Conservation (phyloP, 1,140 invertebrate genomes). For the Phymorhynchus buccinoides region DNA sequence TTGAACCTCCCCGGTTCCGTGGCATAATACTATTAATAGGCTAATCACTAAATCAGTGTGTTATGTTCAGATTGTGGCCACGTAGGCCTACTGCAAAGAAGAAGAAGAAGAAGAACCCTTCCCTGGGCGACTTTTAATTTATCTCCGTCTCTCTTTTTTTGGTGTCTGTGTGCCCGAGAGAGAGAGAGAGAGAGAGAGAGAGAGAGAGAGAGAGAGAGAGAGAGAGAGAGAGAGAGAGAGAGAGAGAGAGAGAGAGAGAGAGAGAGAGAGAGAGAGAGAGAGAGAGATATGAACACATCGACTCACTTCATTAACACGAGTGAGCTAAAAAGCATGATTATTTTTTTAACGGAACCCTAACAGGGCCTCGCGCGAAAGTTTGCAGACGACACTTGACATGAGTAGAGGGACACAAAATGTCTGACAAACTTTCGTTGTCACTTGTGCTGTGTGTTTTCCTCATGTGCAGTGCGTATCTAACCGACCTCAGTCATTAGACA, state of each 20-base stretch:
- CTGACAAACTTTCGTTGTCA: conserved; percentile 6
- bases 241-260: conserved; percentile 9
- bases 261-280: conserved; percentile 14
- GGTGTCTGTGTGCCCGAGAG: too few species aligned
- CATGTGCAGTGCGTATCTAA: too few species aligned
- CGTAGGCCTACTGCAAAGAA: too few species aligned
- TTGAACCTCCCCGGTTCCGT: too few species aligned
- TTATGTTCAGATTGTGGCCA: too few species aligned
- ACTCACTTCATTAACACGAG: not conserved
- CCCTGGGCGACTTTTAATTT: too few species aligned
- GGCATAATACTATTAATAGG: too few species aligned
- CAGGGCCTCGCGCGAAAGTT: conserved; percentile 25
- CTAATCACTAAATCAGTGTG: too few species aligned
- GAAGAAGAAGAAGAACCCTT: too few species aligned
- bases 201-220: not conserved
- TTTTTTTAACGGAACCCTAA: not conserved
- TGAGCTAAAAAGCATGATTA: not conserved
- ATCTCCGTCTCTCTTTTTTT: too few species aligned
- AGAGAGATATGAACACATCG: too few species aligned
- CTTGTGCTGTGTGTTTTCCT: not conserved
- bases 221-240: conserved; percentile 5
- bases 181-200: not conserved
- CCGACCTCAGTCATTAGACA: too few species aligned
- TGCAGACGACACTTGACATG: conserved; percentile 20
- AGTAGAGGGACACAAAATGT: not conserved